These are phyloP conservation scores for Podabrus alpinus DNA, from an alignment of 2,888 invertebrate species.

Conservation along the genomic window DNA sequence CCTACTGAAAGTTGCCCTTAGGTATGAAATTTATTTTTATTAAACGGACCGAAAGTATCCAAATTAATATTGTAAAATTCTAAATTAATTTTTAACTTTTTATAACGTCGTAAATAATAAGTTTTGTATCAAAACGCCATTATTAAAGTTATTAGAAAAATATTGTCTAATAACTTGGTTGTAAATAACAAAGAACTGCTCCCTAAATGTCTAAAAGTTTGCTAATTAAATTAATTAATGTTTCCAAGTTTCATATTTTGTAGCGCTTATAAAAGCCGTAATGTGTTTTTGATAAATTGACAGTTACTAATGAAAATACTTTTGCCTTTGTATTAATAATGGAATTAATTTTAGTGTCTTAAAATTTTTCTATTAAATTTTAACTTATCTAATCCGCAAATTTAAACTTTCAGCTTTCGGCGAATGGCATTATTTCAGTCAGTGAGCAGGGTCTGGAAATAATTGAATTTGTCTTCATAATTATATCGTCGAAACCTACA, in stretches of 20 bases:
- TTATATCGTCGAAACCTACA: too few species aligned
- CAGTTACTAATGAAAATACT: conserved; percentile 43
- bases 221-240: conserved; percentile 59
- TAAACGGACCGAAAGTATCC: not conserved
- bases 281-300: conserved; percentile 45
- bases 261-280: conserved; percentile 36
- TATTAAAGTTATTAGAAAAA: conserved; percentile 29
- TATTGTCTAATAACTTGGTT: conserved; percentile 36
- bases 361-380: not conserved
- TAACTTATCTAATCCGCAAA: not conserved
- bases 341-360: not conserved
- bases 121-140: conserved; percentile 29
- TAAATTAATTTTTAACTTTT: conserved; percentile 23
- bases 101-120: conserved; percentile 23
- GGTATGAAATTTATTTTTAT: conserved; percentile 35
- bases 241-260: conserved; percentile 42
- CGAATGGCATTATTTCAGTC: too few species aligned
- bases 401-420: not conserved
- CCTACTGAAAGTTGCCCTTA: conserved; percentile 47
- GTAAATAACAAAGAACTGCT: conserved; percentile 53
- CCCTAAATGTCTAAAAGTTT: conserved; percentile 56
- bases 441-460: too few species aligned
- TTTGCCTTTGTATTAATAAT: conserved; percentile 23
- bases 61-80: conserved; percentile 4
- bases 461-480: too few species aligned